phyloP scores from a whole-genome alignment of 2,113 vertebrate species.

The Myotis brandtii region DNA sequence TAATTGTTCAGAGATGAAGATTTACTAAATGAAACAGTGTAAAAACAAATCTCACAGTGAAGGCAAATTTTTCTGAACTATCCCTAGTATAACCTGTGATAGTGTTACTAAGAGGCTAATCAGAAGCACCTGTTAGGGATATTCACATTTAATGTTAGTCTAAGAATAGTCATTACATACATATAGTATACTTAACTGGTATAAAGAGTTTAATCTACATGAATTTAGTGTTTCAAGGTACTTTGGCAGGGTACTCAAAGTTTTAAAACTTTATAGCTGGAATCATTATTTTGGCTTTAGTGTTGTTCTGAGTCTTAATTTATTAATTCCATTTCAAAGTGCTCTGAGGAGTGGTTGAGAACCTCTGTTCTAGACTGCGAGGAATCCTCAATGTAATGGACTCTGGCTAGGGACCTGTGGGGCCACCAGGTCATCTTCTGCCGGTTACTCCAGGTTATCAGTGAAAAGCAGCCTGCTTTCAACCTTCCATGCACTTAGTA shows the following conservation, averaged over 20 bases:
- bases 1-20: conserved; percentile 67
- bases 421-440: not conserved
- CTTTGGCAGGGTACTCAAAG: conserved; percentile 25
- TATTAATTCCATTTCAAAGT: not conserved
- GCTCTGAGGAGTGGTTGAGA: not conserved
- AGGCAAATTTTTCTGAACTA: conserved; percentile 64
- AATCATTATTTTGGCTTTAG: not conserved
- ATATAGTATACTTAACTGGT: conserved; percentile 54
- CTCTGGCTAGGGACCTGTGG: not conserved
- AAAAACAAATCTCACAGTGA: conserved; percentile 56
- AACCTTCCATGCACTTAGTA: not conserved
- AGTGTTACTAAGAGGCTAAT: conserved; percentile 70
- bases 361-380: not conserved
- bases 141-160: conserved; percentile 73
- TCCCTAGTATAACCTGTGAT: conserved; percentile 36
- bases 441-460: not conserved
- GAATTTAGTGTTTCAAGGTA: conserved; percentile 22
- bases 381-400: not conserved
- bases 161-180: conserved; percentile 68
- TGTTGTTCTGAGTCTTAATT: not conserved
- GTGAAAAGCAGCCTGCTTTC: not conserved
- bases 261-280: not conserved
- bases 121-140: conserved; percentile 72
- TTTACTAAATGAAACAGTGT: conserved; percentile 61
- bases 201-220: conserved; percentile 49